Percentiles rank a stretch among this genome's conserved stretches.
These are phyloP conservation scores for Crypturellus tataupa DNA, from an alignment of 2,797 vertebrate genomes.

Conservation along the genomic window DNA sequence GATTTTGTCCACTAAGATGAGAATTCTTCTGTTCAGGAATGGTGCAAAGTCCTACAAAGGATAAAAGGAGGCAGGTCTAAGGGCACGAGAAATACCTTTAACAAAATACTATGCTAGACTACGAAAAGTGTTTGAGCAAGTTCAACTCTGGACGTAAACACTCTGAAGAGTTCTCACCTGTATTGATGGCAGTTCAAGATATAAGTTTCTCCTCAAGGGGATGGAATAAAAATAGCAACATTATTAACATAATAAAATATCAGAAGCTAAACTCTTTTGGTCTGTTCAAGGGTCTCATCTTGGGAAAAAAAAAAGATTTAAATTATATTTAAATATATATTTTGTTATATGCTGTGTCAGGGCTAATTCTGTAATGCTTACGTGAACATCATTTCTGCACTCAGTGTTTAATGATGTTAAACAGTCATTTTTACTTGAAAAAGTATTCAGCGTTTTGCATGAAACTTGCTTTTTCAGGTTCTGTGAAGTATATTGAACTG, in stretches of 20 bases:
- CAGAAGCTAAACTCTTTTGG: not conserved
- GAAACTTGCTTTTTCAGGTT: not conserved
- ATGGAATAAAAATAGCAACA: not conserved
- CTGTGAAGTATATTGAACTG: not conserved
- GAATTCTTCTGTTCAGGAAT: not conserved
- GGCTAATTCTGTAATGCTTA: not conserved
- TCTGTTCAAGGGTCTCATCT: not conserved
- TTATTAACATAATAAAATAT: slow-evolving; percentile 45
- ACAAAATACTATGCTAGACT: not conserved
- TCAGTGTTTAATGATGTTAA: not conserved
- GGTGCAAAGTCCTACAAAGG: not conserved
- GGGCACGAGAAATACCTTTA: not conserved
- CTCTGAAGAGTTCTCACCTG: not conserved
- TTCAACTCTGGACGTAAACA: not conserved
- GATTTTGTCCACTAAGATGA: not conserved
- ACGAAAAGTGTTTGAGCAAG: not conserved
- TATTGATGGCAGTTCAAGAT: not conserved
- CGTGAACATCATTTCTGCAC: fast-evolving
- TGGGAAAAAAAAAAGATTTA: not conserved
- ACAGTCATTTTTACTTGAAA: not conserved
- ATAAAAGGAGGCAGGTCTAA: not conserved
- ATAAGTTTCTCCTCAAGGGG: not conserved
- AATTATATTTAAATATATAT: not conserved
- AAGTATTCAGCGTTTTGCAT: not conserved
- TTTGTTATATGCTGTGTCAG: not conserved